A percentile compares a stretch with the other conserved stretches of the same genome.
These are phyloP conservation scores for Luperina nickerlii DNA, from an alignment of 2,888 invertebrate species.

Conservation along the genomic window DNA sequence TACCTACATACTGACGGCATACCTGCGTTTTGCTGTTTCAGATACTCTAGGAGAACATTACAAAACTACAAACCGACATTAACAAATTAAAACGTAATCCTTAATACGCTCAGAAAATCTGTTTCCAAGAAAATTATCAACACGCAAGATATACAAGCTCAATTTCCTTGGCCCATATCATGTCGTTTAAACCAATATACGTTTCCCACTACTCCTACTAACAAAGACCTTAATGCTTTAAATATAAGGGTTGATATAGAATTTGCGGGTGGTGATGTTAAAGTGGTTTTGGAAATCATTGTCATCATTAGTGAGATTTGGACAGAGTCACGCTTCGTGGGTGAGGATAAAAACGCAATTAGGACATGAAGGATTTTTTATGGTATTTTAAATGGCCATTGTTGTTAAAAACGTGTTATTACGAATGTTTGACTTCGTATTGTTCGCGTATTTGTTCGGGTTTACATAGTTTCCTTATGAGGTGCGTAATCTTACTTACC, in stretches of 20 bases:
- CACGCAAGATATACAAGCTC: conserved; percentile 49
- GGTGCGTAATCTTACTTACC: background rate
- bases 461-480: background rate
- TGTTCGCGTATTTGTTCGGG: conserved; percentile 38
- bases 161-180: conserved; percentile 63
- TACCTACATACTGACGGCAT: background rate
- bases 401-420: conserved; percentile 71
- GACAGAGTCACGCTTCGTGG: conserved; percentile 80
- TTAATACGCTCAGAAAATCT: conserved; percentile 45
- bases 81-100: conserved; percentile 34
- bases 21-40: background rate
- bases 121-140: conserved; percentile 60
- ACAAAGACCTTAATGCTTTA: background rate
- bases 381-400: conserved; percentile 81
- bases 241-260: background rate
- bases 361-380: conserved; percentile 79
- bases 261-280: conserved; percentile 5
- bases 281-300: conserved; percentile 69
- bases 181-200: conserved; percentile 26
- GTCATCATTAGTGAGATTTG: conserved; percentile 82
- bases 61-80: conserved; percentile 20
- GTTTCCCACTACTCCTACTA: background rate
- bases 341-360: conserved; percentile 80
- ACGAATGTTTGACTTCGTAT: conserved; percentile 49
- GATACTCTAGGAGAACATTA: conserved; percentile 8